These are phyloP conservation scores for Rhyzopertha dominica DNA, from an alignment of 1,140 invertebrate species.

Conservation along the genomic window DNA sequence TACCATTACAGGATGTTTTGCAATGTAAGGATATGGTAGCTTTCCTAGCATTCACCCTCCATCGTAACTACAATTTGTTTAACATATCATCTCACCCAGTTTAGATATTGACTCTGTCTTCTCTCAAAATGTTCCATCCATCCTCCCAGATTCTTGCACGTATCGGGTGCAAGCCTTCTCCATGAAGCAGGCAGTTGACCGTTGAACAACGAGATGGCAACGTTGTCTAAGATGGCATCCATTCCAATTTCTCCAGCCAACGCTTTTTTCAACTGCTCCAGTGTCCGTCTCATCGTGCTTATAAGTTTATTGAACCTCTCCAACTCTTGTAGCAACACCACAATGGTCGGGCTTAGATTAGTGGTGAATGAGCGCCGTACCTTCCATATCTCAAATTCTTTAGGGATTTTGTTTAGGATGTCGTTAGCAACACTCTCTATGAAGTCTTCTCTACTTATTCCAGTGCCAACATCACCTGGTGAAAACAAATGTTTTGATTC, in stretches of 20 bases:
- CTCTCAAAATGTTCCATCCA: constrained; percentile 84
- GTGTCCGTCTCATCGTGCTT: constrained; percentile 62
- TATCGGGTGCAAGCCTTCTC: constrained; percentile 75
- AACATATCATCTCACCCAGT: constrained; percentile 62
- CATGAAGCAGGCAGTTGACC: constrained; percentile 77
- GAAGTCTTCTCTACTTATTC: constrained; percentile 71
- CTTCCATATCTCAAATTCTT: constrained; percentile 69
- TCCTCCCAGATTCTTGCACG: constrained; percentile 73
- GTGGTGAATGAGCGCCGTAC: constrained; percentile 71
- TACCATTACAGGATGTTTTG: too few relatives aligned
- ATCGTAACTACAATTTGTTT: too few relatives aligned
- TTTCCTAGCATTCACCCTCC: too few relatives aligned
- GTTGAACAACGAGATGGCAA: constrained; percentile 75
- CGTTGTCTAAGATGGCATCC: constrained; percentile 77
- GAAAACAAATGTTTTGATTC: too few relatives aligned
- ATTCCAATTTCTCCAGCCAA: constrained; percentile 86
- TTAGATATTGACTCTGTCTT: constrained; percentile 63
- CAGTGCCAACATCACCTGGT: constrained; percentile 52
- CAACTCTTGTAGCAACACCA: constrained; percentile 84
- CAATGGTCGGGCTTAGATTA: constrained; percentile 71
- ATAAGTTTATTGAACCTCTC: constrained; percentile 81
- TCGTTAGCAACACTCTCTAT: constrained; percentile 75
- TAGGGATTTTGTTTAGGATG: constrained; percentile 67
- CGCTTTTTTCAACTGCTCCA: constrained; percentile 64
- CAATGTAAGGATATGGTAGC: too few relatives aligned